These are phyloP conservation scores for Alexandromys fortis DNA, from an alignment of 2,113 vertebrate genomes.

Conservation along the genomic window DNA sequence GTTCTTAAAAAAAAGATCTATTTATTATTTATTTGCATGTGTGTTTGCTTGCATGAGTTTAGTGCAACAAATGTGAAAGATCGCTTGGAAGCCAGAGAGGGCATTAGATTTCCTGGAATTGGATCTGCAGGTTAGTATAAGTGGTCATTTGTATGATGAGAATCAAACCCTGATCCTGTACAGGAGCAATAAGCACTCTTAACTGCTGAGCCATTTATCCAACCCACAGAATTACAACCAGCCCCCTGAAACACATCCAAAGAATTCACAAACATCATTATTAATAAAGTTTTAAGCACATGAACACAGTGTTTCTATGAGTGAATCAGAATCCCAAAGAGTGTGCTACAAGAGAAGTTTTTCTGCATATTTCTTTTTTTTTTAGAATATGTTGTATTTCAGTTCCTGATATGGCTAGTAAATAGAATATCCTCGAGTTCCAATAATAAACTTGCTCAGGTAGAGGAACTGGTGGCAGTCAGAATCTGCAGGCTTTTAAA, in stretches of 20 bases:
- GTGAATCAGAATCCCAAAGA: background rate
- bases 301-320: background rate
- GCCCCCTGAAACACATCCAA: background rate
- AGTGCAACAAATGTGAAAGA: background rate
- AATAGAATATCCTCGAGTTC: background rate
- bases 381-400: background rate
- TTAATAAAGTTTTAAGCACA: background rate
- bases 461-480: background rate
- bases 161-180: background rate
- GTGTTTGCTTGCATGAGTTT: background rate
- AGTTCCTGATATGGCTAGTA: background rate
- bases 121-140: background rate
- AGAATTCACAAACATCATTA: background rate
- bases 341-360: background rate
- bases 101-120: background rate
- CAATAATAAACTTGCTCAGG: background rate
- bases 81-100: rapidly evolving
- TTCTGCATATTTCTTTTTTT: background rate
- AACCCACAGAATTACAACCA: background rate
- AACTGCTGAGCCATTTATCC: background rate
- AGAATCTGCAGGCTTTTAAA: background rate
- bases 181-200: background rate
- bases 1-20: background rate
- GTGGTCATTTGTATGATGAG: background rate
- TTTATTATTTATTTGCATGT: background rate